Conservation (phyloP, 2,888 invertebrate species). For the Eulithis testata region DNA sequence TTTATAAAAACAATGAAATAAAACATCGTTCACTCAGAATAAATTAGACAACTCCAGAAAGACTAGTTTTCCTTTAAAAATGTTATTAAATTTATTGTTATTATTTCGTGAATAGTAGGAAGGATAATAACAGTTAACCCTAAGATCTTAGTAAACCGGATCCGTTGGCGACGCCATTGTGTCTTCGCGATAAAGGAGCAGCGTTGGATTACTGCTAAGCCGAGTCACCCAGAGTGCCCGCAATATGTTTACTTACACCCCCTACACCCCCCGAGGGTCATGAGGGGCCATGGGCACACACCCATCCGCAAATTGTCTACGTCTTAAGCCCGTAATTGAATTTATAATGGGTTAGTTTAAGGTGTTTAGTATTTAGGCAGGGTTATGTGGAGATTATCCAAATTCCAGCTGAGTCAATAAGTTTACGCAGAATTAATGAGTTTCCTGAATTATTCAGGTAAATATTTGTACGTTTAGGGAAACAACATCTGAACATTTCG, state of each 20-base stretch:
- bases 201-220: conserved; percentile 60
- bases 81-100: too few relatives aligned
- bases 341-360: conserved; percentile 81
- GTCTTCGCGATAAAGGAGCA: conserved; percentile 63
- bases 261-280: conserved; percentile 19
- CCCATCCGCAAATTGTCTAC: conserved; percentile 71
- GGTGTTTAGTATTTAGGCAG: conserved; percentile 71
- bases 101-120: too few relatives aligned
- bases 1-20: too few relatives aligned
- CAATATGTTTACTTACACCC: conserved; percentile 68
- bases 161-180: conserved; percentile 34
- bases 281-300: conserved; percentile 33
- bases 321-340: conserved; percentile 79
- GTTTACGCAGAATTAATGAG: conserved; percentile 37
- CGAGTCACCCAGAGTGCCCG: conserved; percentile 57
- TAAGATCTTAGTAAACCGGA: conserved; percentile 13
- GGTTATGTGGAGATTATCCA: conserved; percentile 43
- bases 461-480: conserved; percentile 21
- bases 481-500: conserved; percentile 10
- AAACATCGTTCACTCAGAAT: too few relatives aligned
- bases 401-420: conserved; percentile 34
- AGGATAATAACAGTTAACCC: not conserved
- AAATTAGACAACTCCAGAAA: too few relatives aligned
- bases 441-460: conserved; percentile 14
- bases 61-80: too few relatives aligned